These are phyloP conservation scores for Carpatolechia fugitivella DNA, from an alignment of 2,888 invertebrate genomes.

Conservation along the genomic window DNA sequence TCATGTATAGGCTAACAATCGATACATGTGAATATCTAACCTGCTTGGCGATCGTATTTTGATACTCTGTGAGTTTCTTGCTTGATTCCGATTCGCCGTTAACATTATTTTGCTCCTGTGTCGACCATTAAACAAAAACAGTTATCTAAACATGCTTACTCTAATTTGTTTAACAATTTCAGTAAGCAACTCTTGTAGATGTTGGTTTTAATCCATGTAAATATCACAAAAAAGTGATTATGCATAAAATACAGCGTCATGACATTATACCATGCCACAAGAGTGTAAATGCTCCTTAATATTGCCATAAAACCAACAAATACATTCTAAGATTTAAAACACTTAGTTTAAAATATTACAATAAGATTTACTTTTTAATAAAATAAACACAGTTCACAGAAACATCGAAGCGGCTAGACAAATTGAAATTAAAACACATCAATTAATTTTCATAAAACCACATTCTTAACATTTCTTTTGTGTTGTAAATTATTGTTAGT, in stretches of 20 bases:
- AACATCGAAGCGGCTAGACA: constrained; percentile 54
- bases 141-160: constrained; percentile 18
- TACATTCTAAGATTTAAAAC: constrained; percentile 16
- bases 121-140: constrained; percentile 54
- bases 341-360: no score
- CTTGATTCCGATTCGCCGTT: constrained; percentile 66
- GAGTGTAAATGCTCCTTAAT: constrained; percentile 12
- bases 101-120: constrained; percentile 68
- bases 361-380: no score
- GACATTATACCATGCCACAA: background rate
- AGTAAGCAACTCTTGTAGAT: constrained; percentile 16
- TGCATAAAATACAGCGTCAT: background rate
- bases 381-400: constrained; percentile 35
- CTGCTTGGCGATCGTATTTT: constrained; percentile 93
- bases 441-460: background rate
- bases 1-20: background rate
- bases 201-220: constrained; percentile 16
- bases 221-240: no score
- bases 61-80: constrained; percentile 86
- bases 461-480: background rate
- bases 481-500: background rate
- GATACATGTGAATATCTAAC: constrained; percentile 68
- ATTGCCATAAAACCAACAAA: constrained; percentile 27
- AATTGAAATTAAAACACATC: background rate
- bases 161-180: constrained; percentile 6